These are phyloP conservation scores for Leptosomus discolor DNA, from an alignment of 2,113 vertebrate species.

Conservation along the genomic window DNA sequence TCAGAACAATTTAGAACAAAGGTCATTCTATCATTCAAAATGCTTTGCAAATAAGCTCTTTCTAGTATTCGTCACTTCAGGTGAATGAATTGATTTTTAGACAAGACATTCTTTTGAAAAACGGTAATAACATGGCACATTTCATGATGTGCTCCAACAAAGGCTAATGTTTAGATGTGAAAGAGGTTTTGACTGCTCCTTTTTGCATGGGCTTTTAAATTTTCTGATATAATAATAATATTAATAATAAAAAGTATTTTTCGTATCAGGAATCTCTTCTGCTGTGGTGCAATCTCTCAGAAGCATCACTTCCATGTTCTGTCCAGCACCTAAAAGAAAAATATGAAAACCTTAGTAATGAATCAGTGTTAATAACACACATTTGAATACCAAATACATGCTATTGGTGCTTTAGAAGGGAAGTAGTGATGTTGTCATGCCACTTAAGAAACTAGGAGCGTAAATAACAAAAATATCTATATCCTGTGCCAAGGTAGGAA, in stretches of 20 bases:
- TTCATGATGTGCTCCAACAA: not conserved
- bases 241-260: not conserved
- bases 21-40: not conserved
- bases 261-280: not conserved
- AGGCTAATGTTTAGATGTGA: not conserved
- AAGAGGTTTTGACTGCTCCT: accelerated
- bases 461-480: not conserved
- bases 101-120: not conserved
- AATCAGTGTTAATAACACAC: not conserved
- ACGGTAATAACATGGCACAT: not conserved
- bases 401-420: not conserved
- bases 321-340: not conserved
- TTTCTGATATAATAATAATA: not conserved
- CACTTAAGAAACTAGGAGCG: not conserved
- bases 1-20: not conserved
- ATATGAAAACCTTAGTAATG: not conserved
- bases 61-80: not conserved
- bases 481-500: not conserved
- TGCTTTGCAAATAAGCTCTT: not conserved
- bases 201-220: not conserved
- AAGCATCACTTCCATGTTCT: not conserved
- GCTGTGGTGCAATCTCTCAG: not conserved
- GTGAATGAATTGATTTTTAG: not conserved
- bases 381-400: not conserved
- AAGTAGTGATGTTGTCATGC: not conserved